Evolutionary conservation across 2,113 vertebrate species (phyloP).

Genomic region (Dasyprocta punctata): DNA sequence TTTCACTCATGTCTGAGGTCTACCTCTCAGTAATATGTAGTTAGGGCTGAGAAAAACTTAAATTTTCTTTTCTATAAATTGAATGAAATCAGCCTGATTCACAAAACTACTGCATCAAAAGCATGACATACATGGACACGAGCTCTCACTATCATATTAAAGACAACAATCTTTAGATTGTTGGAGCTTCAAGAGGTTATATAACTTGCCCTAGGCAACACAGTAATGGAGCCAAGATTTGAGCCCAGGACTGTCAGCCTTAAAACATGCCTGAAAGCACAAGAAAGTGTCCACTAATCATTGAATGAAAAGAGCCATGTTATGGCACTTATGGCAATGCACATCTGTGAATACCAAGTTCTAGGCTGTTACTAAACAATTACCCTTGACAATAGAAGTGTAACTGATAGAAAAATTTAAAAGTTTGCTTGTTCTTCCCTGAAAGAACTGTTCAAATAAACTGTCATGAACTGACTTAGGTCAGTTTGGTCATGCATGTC

Average conservation of each 20-base stretch:
- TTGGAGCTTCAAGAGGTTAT: neutral
- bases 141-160: neutral
- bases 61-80: neutral
- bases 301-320: neutral
- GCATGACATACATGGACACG: neutral
- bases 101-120: neutral
- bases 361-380: neutral
- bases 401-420: neutral
- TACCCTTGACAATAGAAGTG: neutral
- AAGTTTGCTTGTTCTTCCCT: neutral
- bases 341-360: neutral
- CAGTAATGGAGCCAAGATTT: neutral
- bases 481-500: neutral
- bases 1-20: neutral
- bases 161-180: neutral
- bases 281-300: neutral
- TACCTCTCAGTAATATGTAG: neutral
- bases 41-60: neutral
- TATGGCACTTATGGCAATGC: neutral
- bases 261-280: neutral
- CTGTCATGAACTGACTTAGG: neutral
- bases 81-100: neutral
- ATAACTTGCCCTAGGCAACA: neutral
- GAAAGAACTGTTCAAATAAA: neutral
- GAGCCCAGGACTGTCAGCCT: neutral